Conservation (phyloP, 2,888 invertebrate species). For the Melieria omissa region DNA sequence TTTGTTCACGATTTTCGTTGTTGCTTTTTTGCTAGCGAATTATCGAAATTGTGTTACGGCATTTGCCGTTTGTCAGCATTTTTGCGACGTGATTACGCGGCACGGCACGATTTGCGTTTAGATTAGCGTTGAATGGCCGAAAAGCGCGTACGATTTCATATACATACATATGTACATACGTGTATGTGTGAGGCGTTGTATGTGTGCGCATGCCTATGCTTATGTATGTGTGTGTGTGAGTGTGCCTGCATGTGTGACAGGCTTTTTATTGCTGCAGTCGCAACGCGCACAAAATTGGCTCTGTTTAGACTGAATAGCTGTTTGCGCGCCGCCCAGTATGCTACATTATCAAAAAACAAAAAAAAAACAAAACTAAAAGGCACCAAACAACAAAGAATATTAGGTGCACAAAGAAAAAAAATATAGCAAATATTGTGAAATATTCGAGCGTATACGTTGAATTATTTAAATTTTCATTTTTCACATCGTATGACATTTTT, state of each 20-base stretch:
- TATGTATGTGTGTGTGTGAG: neutral
- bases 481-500: conserved; percentile 34
- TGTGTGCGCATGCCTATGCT: neutral
- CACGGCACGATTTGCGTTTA: conserved; percentile 35
- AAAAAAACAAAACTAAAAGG: too few species aligned
- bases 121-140: conserved; percentile 24
- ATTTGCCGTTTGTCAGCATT: conserved; percentile 35
- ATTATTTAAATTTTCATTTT: conserved; percentile 39
- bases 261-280: conserved; percentile 33
- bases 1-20: neutral
- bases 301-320: too few species aligned
- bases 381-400: too few species aligned
- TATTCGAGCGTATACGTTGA: conserved; percentile 16
- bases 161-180: neutral
- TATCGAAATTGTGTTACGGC: conserved; percentile 39
- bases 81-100: conserved; percentile 36
- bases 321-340: too few species aligned
- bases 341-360: too few species aligned
- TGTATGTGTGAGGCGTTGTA: too few species aligned
- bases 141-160: neutral
- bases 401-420: too few species aligned
- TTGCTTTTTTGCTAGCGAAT: conserved; percentile 29
- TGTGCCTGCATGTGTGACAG: conserved; percentile 4
- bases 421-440: too few species aligned
- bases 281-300: neutral